These are phyloP conservation scores for Orchestia grillus DNA, from an alignment of 1,140 invertebrate genomes.

Conservation along the genomic window DNA sequence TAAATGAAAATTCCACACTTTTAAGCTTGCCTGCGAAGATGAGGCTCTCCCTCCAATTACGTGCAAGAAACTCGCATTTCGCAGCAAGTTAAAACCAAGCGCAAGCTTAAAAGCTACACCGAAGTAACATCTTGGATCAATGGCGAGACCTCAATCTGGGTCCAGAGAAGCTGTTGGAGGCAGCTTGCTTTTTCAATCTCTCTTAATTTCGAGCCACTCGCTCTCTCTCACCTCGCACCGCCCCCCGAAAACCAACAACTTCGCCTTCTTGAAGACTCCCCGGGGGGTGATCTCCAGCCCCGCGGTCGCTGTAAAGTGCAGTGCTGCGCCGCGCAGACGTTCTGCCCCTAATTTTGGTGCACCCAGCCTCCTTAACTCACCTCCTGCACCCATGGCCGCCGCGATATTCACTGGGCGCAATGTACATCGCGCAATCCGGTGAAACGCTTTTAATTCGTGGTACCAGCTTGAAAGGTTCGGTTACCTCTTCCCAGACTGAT, in stretches of 20 bases:
- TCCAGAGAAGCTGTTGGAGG: constrained; percentile 27
- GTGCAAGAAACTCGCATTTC: not conserved
- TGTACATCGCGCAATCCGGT: not conserved
- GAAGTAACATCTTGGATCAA: not conserved
- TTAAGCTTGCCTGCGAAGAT: not conserved
- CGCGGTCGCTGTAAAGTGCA: constrained; percentile 38
- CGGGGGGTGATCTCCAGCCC: constrained; percentile 19
- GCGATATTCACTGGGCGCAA: not conserved
- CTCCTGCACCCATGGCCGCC: not conserved
- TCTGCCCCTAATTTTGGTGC: not conserved
- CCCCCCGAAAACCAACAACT: constrained; percentile 36
- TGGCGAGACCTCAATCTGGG: constrained; percentile 12
- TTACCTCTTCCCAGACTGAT: no score
- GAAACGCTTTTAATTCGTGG: not conserved
- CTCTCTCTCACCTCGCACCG: constrained; percentile 26
- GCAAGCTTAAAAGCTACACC: not conserved
- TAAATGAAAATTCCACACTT: not conserved
- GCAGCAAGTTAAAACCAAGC: not conserved
- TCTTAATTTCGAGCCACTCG: constrained; percentile 52
- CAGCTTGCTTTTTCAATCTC: constrained; percentile 52
- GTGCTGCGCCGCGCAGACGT: not conserved
- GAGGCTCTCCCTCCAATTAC: not conserved
- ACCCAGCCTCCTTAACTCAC: not conserved
- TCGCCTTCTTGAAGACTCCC: constrained; percentile 51
- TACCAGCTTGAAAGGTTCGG: not conserved